Percentiles rank a stretch among this genome's conserved stretches.
phyloP scores from a whole-genome alignment of 2,113 vertebrate genomes.

The Rousettus leschenaultii region DNA sequence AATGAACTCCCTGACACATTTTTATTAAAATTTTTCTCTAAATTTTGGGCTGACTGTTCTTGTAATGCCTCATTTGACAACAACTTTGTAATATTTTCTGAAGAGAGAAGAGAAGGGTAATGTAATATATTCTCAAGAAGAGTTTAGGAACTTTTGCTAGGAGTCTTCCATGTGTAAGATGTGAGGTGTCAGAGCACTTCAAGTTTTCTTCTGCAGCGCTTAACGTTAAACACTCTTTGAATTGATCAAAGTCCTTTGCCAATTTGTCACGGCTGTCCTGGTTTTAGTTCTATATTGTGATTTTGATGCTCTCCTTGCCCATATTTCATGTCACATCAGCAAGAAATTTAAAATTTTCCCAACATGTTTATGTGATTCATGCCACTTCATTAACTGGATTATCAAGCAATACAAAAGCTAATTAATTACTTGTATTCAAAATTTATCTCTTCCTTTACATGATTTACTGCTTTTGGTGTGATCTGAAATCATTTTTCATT shows the following conservation, averaged over 20 bases:
- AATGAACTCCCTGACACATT: not conserved
- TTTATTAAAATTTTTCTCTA: not conserved
- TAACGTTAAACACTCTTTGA: not conserved
- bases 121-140: not conserved
- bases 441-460: not conserved
- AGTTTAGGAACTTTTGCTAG: not conserved
- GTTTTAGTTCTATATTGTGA: not conserved
- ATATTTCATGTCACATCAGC: not conserved
- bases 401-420: not conserved
- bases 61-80: not conserved
- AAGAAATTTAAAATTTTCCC: constrained; percentile 31
- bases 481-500: constrained; percentile 34
- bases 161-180: not conserved
- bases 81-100: not conserved
- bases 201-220: not conserved
- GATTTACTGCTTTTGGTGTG: not conserved
- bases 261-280: not conserved
- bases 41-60: not conserved
- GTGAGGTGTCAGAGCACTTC: not conserved
- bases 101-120: not conserved
- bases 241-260: not conserved
- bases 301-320: not conserved
- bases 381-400: constrained; percentile 32
- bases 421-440: constrained; percentile 25
- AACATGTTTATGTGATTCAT: not conserved